Percentiles rank a stretch among this genome's conserved stretches.
These are phyloP conservation scores for Drosophila repletoides DNA, from an alignment of 1,140 invertebrate species.

Conservation along the genomic window DNA sequence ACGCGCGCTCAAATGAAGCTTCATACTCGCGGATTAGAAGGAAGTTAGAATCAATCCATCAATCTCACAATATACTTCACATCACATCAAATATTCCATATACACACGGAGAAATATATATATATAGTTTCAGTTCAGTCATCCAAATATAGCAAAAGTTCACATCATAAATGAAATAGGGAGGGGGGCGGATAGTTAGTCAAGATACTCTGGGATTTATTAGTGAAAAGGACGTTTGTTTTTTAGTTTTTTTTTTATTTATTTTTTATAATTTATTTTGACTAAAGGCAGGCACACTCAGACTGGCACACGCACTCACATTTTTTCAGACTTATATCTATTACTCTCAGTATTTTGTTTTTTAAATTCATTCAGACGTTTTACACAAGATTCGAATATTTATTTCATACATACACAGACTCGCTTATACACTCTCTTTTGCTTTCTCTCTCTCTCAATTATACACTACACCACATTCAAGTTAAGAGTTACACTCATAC, in stretches of 20 bases:
- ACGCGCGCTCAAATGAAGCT: slow-evolving; percentile 62
- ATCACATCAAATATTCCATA: slow-evolving; percentile 41
- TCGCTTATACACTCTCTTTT: too few species aligned
- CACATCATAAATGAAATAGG: slow-evolving; percentile 46
- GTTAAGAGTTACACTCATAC: background rate
- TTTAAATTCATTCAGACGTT: slow-evolving; percentile 42
- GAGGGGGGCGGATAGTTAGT: slow-evolving; percentile 1
- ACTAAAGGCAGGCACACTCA: slow-evolving; percentile 6
- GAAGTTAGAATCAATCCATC: too few species aligned
- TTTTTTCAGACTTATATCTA: slow-evolving; percentile 26
- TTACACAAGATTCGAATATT: slow-evolving; percentile 6
- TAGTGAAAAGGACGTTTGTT: slow-evolving; percentile 3
- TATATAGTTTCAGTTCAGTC: slow-evolving; percentile 25
- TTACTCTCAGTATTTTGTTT: slow-evolving; percentile 11
- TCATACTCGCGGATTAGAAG: too few species aligned
- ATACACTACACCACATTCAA: slow-evolving; percentile 3
- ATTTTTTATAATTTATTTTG: background rate
- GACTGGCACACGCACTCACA: background rate
- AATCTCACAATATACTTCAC: slow-evolving; percentile 30
- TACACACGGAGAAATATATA: slow-evolving; percentile 3
- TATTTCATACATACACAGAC: slow-evolving; percentile 20
- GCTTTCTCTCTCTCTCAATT: slow-evolving; percentile 13
- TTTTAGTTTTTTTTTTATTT: background rate
- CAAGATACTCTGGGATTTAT: slow-evolving; percentile 17
- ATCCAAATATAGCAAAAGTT: slow-evolving; percentile 42